Evolutionary conservation across 2,797 vertebrate genomes (phyloP).

Genomic region (Pangasius macronema): DNA sequence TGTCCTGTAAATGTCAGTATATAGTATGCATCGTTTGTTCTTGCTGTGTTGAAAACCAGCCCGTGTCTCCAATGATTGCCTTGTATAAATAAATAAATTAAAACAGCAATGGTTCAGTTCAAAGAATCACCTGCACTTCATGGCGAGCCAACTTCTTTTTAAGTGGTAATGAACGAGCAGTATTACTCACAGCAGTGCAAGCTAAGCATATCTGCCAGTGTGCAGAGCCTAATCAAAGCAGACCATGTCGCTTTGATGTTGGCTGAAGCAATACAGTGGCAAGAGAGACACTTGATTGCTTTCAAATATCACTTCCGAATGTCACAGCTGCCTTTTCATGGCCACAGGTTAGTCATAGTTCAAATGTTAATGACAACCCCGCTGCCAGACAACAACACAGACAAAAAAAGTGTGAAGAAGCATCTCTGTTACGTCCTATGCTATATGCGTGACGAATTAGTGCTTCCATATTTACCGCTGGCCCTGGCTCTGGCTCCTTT

Average conservation of each 20-base stretch:
- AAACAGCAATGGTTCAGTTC: conserved; percentile 20
- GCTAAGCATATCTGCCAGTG: conserved; percentile 32
- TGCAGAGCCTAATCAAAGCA: conserved; percentile 48
- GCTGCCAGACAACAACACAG: neutral
- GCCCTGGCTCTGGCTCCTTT: neutral
- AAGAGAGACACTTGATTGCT: conserved; percentile 49
- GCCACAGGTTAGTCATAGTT: conserved; percentile 31
- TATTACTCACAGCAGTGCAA: conserved; percentile 18
- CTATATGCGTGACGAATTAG: conserved; percentile 26
- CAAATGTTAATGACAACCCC: conserved; percentile 4
- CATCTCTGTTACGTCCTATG: conserved; percentile 5
- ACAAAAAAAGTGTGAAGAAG: neutral
- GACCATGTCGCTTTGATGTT: conserved; percentile 53
- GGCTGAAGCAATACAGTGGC: conserved; percentile 41
- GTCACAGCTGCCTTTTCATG: conserved; percentile 33
- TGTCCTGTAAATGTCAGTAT: conserved; percentile 2
- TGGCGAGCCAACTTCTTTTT: conserved; percentile 39
- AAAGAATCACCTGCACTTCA: conserved; percentile 38
- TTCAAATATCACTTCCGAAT: conserved; percentile 49
- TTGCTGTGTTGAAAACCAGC: conserved; percentile 22
- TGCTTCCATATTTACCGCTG: conserved; percentile 43
- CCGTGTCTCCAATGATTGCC: conserved; percentile 1
- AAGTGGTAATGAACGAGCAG: conserved; percentile 44
- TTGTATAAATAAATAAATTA: conserved; percentile 30
- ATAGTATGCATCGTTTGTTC: neutral